These are phyloP conservation scores for Trematomus bernacchii DNA, from an alignment of 2,797 vertebrate genomes.

Conservation along the genomic window DNA sequence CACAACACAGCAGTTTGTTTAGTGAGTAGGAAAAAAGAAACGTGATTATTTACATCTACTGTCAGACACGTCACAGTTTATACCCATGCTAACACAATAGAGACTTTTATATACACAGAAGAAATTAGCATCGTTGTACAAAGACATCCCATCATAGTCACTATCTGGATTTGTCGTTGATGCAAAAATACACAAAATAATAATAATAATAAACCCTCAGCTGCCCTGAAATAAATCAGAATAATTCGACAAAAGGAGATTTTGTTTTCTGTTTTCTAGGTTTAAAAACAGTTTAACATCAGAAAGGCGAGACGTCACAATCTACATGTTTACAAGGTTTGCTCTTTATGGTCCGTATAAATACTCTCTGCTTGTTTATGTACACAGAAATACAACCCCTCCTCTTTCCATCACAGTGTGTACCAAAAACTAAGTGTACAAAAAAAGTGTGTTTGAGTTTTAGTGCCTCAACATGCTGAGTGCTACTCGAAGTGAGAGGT, in stretches of 20 bases:
- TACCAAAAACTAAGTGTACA: slow-evolving; percentile 36
- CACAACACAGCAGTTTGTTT: no score
- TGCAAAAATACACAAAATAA: slow-evolving; percentile 90
- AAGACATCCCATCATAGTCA: slow-evolving; percentile 69
- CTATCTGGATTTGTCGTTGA: slow-evolving; percentile 82
- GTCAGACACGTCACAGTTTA: no score
- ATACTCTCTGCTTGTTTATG: slow-evolving; percentile 88
- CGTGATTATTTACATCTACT: no score
- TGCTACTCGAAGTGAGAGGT: background rate
- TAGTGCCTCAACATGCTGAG: slow-evolving; percentile 9
- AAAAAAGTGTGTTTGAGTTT: slow-evolving; percentile 11
- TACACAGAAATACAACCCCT: slow-evolving; percentile 76
- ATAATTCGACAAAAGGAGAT: slow-evolving; percentile 74
- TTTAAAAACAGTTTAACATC: slow-evolving; percentile 94
- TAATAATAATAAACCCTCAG: slow-evolving; percentile 83
- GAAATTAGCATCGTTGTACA: slow-evolving; percentile 27
- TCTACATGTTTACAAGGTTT: slow-evolving; percentile 89
- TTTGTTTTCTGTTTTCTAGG: slow-evolving; percentile 50
- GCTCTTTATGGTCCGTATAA: slow-evolving; percentile 88
- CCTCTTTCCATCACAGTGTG: slow-evolving; percentile 42
- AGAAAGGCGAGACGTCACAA: slow-evolving; percentile 89
- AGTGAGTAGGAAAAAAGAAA: no score
- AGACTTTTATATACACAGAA: no score
- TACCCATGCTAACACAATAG: background rate
- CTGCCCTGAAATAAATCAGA: slow-evolving; percentile 75